Base-by-base conservation (phyloP, 2,113 vertebrate species). In the Phalacrocorax carbo region DNA sequence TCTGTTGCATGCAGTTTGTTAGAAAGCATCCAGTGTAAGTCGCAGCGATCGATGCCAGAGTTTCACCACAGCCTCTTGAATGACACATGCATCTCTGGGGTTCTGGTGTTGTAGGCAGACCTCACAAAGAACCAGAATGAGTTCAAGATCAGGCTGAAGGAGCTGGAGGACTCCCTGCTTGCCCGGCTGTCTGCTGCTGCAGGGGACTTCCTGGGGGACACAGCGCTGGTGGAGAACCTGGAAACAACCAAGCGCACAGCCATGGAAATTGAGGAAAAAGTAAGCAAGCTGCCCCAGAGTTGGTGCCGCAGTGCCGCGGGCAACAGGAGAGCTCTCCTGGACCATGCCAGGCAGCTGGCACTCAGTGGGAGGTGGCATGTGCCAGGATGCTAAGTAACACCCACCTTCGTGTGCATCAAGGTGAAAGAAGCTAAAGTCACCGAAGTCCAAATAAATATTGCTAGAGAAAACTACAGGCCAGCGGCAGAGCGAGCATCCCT, bases 81-180 rank as follows among this genome's bases (percentile, higher is more conserved):
- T 1, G 44, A 68, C 7, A 0, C 11, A 2, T 1, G 5, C 15
- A 44, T 40, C 66, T 27, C 46, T 1, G 20, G 61, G 80, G 21
- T 0, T 0, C 48, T 73, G 70, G n/a, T n/a, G 19, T 30, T 9
- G 5, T 30, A 98, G 98, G 98, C 98, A 1, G 97, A 90, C 82
- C 98, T 98, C 70, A 98, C 98, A 11, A 98, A 98, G 77, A 98
- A 98, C 64, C 98, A 98, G 72, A 98, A 98, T 0, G 97, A 98
- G 55, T 98, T 98, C 86, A 98, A 98, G 97, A 98, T 98, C 38
- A 94, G 95, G 11, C 96, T 98, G 71, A 98, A 98, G 83, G 98
- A 98, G 91, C 96, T 98, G 72, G 98, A 98, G 57, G 98, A 98
- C 42, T 98, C 98, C 0, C 96, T 98, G 88, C 97, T 98, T 3